Conservation (phyloP, 2,797 vertebrate genomes). For the Cetoscarus ocellatus region DNA sequence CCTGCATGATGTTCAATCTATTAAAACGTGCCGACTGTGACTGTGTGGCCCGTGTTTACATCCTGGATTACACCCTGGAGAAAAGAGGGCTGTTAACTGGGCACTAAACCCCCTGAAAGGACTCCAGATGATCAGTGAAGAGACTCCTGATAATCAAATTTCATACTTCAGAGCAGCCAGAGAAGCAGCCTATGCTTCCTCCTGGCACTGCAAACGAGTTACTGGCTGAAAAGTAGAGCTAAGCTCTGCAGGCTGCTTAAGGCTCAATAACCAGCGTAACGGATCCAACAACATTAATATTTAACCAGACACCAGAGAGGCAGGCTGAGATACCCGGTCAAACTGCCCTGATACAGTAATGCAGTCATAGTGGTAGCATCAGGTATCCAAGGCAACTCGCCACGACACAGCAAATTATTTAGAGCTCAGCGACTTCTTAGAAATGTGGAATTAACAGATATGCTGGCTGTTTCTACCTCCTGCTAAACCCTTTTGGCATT, state of each 20-base stretch:
- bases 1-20: not conserved
- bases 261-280: slow-evolving; percentile 77
- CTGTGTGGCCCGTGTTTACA: slow-evolving; percentile 53
- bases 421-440: slow-evolving; percentile 34
- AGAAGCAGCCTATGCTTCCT: slow-evolving; percentile 47
- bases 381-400: slow-evolving; percentile 61
- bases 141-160: slow-evolving; percentile 55
- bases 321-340: slow-evolving; percentile 72
- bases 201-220: slow-evolving; percentile 55
- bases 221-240: slow-evolving; percentile 64
- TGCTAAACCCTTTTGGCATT: slow-evolving; percentile 32
- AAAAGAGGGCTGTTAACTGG: slow-evolving; percentile 21
- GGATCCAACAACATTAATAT: slow-evolving; percentile 83
- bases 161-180: slow-evolving; percentile 60
- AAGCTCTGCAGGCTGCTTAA: slow-evolving; percentile 63
- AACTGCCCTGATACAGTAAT: slow-evolving; percentile 66
- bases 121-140: slow-evolving; percentile 31
- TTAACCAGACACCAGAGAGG: slow-evolving; percentile 82
- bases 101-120: slow-evolving; percentile 39
- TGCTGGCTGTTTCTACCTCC: slow-evolving; percentile 20
- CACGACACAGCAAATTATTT: slow-evolving; percentile 55
- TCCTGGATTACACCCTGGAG: slow-evolving; percentile 46
- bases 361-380: slow-evolving; percentile 65
- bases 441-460: slow-evolving; percentile 28
- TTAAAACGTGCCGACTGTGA: slow-evolving; percentile 32